These are phyloP conservation scores for Liopterus haemorrhoidalis DNA, from an alignment of 2,888 invertebrate genomes.

Conservation along the genomic window DNA sequence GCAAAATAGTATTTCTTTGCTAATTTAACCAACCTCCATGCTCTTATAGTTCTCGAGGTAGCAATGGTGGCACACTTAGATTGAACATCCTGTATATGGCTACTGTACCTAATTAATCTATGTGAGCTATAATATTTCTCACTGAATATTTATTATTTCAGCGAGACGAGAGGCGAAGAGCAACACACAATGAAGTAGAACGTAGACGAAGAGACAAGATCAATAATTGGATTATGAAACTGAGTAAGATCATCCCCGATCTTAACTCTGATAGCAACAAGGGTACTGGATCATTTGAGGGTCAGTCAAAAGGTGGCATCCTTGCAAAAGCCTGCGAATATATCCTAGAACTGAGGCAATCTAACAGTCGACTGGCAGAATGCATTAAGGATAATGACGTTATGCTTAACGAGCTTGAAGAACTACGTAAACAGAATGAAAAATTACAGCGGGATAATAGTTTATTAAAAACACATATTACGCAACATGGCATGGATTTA, in stretches of 20 bases:
- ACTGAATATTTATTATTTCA: too few relatives aligned
- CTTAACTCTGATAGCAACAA: slow-evolving; percentile 50
- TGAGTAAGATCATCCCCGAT: slow-evolving; percentile 85
- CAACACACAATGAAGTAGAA: slow-evolving; percentile 95
- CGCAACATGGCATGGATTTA: slow-evolving; percentile 57
- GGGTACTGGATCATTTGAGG: slow-evolving; percentile 57
- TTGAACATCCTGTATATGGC: too few relatives aligned
- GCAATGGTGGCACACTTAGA: too few relatives aligned
- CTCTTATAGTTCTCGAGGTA: too few relatives aligned
- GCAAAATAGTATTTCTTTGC: too few relatives aligned
- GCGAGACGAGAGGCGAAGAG: slow-evolving; percentile 83
- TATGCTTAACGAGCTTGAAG: slow-evolving; percentile 62
- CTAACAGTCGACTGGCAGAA: slow-evolving; percentile 65
- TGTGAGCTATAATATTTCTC: too few relatives aligned
- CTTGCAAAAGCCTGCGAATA: slow-evolving; percentile 93
- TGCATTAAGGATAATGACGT: slow-evolving; percentile 63
- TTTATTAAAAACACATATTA: slow-evolving; percentile 60
- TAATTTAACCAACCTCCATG: too few relatives aligned
- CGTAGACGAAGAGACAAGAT: slow-evolving; percentile 90
- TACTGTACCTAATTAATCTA: too few relatives aligned
- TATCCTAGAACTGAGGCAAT: slow-evolving; percentile 75
- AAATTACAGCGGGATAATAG: slow-evolving; percentile 73
- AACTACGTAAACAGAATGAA: slow-evolving; percentile 64
- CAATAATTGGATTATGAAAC: slow-evolving; percentile 91
- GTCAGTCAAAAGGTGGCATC: slow-evolving; percentile 90